Evolutionary conservation across 2,113 vertebrate genomes (phyloP), one percentile per base, ranked within the genome.

Genomic region (Xiphias gladius): DNA sequence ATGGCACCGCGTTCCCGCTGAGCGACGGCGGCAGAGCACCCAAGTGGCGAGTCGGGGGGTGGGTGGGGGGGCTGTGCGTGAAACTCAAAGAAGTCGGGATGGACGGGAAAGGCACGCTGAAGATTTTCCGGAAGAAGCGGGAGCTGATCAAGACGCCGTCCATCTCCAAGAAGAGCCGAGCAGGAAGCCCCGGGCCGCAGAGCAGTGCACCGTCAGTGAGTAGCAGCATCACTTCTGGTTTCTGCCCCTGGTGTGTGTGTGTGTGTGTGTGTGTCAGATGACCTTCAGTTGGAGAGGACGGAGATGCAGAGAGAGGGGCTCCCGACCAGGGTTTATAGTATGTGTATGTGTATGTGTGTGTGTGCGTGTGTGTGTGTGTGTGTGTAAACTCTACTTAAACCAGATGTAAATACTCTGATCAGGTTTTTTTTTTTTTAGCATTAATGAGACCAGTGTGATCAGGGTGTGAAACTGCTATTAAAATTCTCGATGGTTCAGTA

Each of bases 91-190:
- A 87, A 52, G 89, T 72, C 87, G 61, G 86, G 22, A 94, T 91
- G 91, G 93, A 94, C 89, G 89, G 91, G 1, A 93, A 94, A 75
- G 86, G 85, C 22, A 93, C 90, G 2, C 85, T 94, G 69, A 94
- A 94, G 89, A 97, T 99, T 97, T 99, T 99, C 95, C 94, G 97
- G 90, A 99, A 97, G 92, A 99, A 97, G 64, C 94, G 96, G 17
- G 98, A 99, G 84, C 89, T 99, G 50, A 99, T 98, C 37, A 99
- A 99, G 93, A 97, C 97, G 16, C 97, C 97, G 3, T 98, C 98
- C 67, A 97, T 99, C 95, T 97, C 97, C 14, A 99, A 99, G 94
- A 99, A 97, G 93, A 97, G 95, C 93, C 92, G 97, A 83, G 96
- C 97, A 79, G 97, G 97, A 94, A 99, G 96, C 93, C 96, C 97